phyloP scores from a whole-genome alignment of 2,113 vertebrate species.

The Eolophus roseicapilla region DNA sequence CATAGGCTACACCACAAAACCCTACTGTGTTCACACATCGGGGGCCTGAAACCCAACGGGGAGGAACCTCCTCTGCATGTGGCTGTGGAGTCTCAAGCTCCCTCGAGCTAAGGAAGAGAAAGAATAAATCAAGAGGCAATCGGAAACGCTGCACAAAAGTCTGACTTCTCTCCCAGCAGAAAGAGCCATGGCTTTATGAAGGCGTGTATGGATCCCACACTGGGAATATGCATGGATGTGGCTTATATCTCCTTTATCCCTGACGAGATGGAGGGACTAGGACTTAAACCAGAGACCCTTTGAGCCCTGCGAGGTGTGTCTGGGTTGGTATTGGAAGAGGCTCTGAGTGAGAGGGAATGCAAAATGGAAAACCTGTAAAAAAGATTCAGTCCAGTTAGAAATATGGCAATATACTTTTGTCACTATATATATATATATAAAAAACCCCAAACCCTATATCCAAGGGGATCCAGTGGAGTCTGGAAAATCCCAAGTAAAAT shows the following conservation, averaged over 20 bases:
- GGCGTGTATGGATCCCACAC: rapidly evolving
- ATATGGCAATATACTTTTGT: conserved; percentile 63
- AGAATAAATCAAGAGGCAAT: background rate
- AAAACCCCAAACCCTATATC: conserved; percentile 27
- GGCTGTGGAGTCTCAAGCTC: background rate
- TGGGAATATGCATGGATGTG: background rate
- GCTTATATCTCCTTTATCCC: background rate
- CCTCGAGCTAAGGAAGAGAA: background rate
- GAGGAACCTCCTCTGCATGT: background rate
- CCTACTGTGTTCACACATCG: background rate
- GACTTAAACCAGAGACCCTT: background rate
- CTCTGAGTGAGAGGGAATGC: conserved; percentile 49
- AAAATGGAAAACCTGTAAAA: conserved; percentile 65
- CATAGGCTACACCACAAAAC: conserved; percentile 27
- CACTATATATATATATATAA: conserved; percentile 42
- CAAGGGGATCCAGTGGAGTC: conserved; percentile 40
- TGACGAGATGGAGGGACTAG: background rate
- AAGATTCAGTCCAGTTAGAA: conserved; percentile 71
- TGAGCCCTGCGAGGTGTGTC: background rate
- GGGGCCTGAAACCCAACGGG: background rate
- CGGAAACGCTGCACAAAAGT: background rate
- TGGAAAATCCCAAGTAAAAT: conserved; percentile 71
- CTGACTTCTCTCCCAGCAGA: background rate
- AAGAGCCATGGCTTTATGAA: background rate
- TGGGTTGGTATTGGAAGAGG: background rate